These are phyloP conservation scores for cattle (Bos taurus) DNA, from an alignment of 2,113 vertebrate species.

Conservation along the genomic window DNA sequence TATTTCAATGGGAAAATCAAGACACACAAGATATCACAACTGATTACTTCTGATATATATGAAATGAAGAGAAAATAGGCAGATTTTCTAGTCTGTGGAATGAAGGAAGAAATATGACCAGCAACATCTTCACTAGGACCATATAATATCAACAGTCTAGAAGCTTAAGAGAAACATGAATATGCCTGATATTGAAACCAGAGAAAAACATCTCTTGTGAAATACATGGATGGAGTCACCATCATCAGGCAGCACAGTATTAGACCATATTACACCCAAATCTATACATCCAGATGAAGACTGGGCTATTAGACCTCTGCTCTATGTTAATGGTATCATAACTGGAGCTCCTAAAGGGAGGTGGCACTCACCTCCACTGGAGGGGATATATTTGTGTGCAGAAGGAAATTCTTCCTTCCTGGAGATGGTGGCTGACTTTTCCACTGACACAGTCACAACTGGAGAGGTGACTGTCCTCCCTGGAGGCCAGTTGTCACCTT, in stretches of 20 bases:
- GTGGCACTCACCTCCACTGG: neutral
- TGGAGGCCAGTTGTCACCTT: neutral
- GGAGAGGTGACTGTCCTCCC: neutral
- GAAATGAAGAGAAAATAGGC: neutral
- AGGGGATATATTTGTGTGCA: rapidly evolving
- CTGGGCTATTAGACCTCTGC: neutral
- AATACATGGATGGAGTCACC: neutral
- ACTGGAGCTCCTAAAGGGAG: neutral
- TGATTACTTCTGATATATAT: neutral
- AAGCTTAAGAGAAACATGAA: neutral
- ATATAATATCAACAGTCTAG: neutral
- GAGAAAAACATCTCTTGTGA: neutral
- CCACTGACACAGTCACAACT: neutral
- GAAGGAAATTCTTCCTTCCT: no score
- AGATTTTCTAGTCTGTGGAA: neutral
- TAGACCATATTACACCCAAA: neutral
- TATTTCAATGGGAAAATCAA: neutral
- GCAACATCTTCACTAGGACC: neutral
- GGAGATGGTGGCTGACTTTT: neutral
- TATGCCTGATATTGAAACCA: neutral
- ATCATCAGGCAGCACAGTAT: neutral
- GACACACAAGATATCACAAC: neutral
- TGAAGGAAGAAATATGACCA: neutral
- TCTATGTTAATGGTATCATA: neutral
- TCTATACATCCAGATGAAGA: neutral